phyloP scores from a whole-genome alignment of 2,113 vertebrate species.

The Colaptes auratus region DNA sequence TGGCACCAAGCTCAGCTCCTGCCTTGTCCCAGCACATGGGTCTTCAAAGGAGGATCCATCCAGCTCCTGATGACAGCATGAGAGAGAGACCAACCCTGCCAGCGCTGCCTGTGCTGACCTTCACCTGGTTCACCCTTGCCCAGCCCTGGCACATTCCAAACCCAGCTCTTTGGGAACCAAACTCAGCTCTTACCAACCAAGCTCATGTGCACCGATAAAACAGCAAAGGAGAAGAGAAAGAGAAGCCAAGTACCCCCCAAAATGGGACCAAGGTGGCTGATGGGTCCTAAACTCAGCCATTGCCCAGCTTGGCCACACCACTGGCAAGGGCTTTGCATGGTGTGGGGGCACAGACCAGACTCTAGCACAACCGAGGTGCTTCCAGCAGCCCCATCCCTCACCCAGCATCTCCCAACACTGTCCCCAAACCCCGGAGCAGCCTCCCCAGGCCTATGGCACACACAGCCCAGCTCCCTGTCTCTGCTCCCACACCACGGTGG shows the following conservation, averaged over 20 bases:
- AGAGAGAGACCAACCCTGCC: not conserved
- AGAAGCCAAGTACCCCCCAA: not conserved
- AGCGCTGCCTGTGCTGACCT: not conserved
- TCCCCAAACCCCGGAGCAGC: not conserved
- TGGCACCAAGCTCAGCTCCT: accelerated
- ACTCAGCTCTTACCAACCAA: not conserved
- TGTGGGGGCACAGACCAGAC: accelerated
- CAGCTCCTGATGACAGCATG: accelerated
- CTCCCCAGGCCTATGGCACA: accelerated
- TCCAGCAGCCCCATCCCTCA: not conserved
- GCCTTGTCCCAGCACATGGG: accelerated
- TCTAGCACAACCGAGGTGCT: not conserved
- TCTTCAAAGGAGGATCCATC: not conserved
- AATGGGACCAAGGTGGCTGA: accelerated
- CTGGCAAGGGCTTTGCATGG: too few relatives aligned
- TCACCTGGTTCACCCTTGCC: not conserved
- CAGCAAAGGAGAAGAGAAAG: not conserved
- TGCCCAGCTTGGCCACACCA: not conserved
- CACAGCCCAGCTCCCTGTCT: accelerated
- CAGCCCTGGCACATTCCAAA: not conserved
- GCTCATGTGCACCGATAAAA: not conserved
- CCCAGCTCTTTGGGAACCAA: not conserved
- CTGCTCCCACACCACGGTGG: accelerated
- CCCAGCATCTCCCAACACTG: accelerated
- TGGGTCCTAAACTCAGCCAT: accelerated